Conservation (phyloP, 2,113 vertebrate species). For the Podiceps cristatus region DNA sequence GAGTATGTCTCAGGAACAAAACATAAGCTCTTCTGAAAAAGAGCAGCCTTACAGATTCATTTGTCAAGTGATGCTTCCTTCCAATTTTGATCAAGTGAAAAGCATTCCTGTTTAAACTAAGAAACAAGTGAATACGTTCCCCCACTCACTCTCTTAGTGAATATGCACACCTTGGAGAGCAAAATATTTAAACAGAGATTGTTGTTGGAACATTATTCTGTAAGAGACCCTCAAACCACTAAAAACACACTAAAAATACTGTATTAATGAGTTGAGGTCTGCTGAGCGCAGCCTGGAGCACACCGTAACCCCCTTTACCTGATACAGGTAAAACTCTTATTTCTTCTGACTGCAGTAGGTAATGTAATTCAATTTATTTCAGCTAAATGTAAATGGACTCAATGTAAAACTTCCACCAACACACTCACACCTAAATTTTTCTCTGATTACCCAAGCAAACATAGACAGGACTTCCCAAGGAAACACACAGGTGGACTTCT, state of each 20-base stretch:
- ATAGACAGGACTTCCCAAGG: neutral
- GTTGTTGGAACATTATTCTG: neutral
- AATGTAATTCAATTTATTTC: neutral
- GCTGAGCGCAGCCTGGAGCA: neutral
- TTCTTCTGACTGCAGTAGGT: neutral
- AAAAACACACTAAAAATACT: neutral
- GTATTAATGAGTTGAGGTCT: neutral
- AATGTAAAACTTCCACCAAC: neutral
- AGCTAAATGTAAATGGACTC: neutral
- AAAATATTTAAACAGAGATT: neutral
- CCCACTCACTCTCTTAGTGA: neutral
- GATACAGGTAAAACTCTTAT: neutral
- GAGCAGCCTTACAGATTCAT: neutral
- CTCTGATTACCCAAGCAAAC: neutral
- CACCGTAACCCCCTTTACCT: neutral
- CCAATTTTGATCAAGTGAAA: neutral
- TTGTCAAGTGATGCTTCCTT: neutral
- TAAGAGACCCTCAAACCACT: neutral
- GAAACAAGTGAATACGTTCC: neutral
- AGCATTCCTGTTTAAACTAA: neutral
- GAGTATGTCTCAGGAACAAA: neutral
- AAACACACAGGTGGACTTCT: neutral
- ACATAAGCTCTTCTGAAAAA: neutral
- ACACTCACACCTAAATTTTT: neutral
- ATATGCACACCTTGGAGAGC: neutral